Evolutionary conservation across 2,113 vertebrate species (phyloP).

Genomic region (Psilopsiagon aurifrons): DNA sequence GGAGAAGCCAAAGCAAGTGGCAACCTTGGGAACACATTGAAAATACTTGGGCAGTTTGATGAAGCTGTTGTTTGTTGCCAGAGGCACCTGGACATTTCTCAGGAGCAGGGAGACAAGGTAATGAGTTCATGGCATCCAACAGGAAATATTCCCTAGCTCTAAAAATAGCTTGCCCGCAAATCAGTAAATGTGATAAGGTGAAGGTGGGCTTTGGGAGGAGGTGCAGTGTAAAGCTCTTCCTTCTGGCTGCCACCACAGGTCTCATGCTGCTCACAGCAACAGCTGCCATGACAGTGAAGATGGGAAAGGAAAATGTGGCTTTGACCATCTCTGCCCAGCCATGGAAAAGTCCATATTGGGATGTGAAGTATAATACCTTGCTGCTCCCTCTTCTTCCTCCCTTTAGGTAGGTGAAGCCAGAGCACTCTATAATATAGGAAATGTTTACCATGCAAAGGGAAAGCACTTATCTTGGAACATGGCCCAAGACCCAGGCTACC

Average conservation of each 20-base stretch:
- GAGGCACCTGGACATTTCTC: conserved; percentile 95
- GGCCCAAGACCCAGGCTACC: conserved; percentile 86
- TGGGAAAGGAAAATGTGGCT: not conserved
- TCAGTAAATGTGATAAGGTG: not conserved
- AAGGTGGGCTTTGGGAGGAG: not conserved
- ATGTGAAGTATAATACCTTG: not conserved
- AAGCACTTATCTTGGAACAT: conserved; percentile 91
- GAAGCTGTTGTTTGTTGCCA: conserved; percentile 94
- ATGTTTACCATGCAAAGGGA: conserved; percentile 94
- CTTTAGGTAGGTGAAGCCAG: conserved; percentile 91
- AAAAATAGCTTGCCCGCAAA: not conserved
- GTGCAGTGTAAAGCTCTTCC: not conserved
- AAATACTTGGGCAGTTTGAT: conserved; percentile 92
- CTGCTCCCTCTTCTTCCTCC: not conserved
- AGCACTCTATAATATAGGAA: conserved; percentile 94
- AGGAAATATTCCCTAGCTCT: not conserved
- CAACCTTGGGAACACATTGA: conserved; percentile 95
- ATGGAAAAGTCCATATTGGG: not conserved
- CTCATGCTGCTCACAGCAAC: not conserved
- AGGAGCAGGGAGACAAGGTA: conserved; percentile 96
- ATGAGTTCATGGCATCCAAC: not conserved
- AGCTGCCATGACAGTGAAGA: not conserved
- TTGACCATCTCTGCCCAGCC: not conserved
- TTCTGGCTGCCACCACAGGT: not conserved
- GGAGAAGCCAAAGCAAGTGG: conserved; percentile 97